These are phyloP conservation scores for Carassius gibelio DNA, from an alignment of 2,113 vertebrate genomes.

Conservation along the genomic window DNA sequence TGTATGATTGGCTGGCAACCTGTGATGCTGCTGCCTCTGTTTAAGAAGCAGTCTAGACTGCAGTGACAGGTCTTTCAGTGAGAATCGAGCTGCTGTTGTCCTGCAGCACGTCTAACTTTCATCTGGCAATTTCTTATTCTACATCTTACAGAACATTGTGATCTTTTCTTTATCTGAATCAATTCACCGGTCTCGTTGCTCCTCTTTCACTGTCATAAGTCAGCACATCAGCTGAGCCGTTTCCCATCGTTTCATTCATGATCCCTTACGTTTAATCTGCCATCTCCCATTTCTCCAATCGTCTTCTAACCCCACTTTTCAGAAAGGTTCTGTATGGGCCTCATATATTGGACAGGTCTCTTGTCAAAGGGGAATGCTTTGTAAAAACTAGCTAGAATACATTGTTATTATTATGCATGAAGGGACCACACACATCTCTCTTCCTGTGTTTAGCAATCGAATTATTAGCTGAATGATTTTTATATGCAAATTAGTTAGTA, in stretches of 20 bases:
- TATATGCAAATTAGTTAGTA: background rate
- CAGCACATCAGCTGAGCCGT: constrained; percentile 16
- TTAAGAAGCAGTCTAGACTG: constrained; percentile 60
- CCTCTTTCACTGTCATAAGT: constrained; percentile 47
- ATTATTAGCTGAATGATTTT: background rate
- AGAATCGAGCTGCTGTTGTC: constrained; percentile 50
- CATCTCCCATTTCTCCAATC: constrained; percentile 49
- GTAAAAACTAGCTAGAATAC: background rate
- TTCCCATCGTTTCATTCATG: constrained; percentile 27
- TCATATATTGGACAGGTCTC: constrained; percentile 7
- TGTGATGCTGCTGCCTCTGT: constrained; percentile 48
- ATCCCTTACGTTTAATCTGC: constrained; percentile 42
- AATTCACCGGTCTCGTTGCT: background rate
- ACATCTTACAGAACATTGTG: background rate
- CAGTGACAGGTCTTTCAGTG: constrained; percentile 55
- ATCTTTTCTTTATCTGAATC: constrained; percentile 25
- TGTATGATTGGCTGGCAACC: constrained; percentile 36
- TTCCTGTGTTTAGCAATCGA: too few relatives aligned
- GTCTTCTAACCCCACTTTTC: constrained; percentile 9
- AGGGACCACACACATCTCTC: background rate
- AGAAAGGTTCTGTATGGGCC: constrained; percentile 18
- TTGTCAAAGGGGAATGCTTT: background rate
- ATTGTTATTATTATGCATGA: background rate
- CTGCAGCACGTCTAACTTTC: constrained; percentile 41
- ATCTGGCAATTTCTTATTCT: constrained; percentile 22